Evolutionary conservation across 2,888 invertebrate genomes (phyloP).

Genomic region (Polylopha cassiicola): DNA sequence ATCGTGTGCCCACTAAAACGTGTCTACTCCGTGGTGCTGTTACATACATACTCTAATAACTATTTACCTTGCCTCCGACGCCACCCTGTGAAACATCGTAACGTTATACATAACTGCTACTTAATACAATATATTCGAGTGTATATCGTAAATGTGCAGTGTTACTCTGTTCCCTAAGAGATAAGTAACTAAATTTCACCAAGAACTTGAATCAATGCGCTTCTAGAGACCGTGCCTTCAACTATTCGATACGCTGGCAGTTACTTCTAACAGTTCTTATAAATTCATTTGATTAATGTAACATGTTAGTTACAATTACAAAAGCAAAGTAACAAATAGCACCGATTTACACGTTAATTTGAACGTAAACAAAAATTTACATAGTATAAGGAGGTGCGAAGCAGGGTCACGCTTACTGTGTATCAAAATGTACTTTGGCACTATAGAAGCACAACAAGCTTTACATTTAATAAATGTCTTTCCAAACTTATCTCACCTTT

Average conservation of each 20-base stretch:
- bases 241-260: background rate
- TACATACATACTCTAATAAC: conserved; percentile 34
- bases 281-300: conserved; percentile 9
- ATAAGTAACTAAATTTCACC: background rate
- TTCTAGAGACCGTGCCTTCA: background rate
- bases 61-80: conserved; percentile 71
- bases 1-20: conserved; percentile 44
- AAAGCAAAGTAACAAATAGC: conserved; percentile 13
- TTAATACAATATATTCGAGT: conserved; percentile 39
- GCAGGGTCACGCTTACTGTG: conserved; percentile 37
- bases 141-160: conserved; percentile 26
- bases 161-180: background rate
- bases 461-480: conserved; percentile 21
- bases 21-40: conserved; percentile 29
- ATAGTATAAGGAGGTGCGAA: conserved; percentile 38
- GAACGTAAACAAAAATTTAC: conserved; percentile 18
- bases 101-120: conserved; percentile 18
- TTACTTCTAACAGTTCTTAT: background rate
- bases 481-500: conserved; percentile 63
- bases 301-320: conserved; percentile 18
- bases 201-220: conserved; percentile 3
- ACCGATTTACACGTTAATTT: conserved; percentile 2
- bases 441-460: conserved; percentile 35
- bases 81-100: conserved; percentile 67
- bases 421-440: conserved; percentile 23